Evolutionary conservation across 2,888 invertebrate genomes (phyloP).

Genomic region (Tubulanus polymorphus): DNA sequence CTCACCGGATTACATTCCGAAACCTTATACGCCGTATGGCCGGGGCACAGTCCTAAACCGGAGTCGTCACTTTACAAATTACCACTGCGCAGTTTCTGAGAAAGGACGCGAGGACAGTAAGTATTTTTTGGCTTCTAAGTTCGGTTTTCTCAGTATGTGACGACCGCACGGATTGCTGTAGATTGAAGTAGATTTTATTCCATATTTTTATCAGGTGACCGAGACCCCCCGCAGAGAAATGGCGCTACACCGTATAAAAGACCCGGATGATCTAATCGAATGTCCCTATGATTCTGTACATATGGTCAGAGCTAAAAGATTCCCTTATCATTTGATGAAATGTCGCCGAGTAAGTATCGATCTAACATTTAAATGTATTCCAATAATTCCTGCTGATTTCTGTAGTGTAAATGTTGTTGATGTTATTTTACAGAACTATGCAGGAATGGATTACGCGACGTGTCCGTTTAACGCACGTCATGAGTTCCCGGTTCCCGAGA

Average conservation of each 20-base stretch:
- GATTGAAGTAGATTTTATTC: too few relatives aligned
- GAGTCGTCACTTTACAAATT: too few relatives aligned
- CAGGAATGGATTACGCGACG: conserved; percentile 24
- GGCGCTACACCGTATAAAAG: conserved; percentile 21
- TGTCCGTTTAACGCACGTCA: conserved; percentile 46
- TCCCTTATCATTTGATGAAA: conserved; percentile 40
- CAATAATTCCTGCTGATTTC: neutral
- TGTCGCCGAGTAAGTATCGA: conserved; percentile 36
- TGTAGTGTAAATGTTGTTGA: neutral
- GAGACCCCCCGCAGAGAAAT: conserved; percentile 3
- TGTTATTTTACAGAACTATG: conserved; percentile 27
- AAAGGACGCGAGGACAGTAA: too few relatives aligned
- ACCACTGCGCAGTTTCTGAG: too few relatives aligned
- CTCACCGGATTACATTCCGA: too few relatives aligned
- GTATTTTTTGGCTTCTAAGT: too few relatives aligned
- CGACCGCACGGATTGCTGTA: too few relatives aligned
- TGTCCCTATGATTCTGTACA: conserved; percentile 42
- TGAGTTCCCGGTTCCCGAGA: conserved; percentile 32
- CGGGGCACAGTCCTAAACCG: too few relatives aligned
- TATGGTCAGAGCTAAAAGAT: conserved; percentile 32
- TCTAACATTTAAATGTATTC: too few relatives aligned
- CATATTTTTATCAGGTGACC: too few relatives aligned
- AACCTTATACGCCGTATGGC: too few relatives aligned
- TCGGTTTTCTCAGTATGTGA: too few relatives aligned
- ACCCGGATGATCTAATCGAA: conserved; percentile 32